Evolutionary conservation across 2,797 vertebrate genomes (phyloP).

Genomic region (Rallus crepitans): DNA sequence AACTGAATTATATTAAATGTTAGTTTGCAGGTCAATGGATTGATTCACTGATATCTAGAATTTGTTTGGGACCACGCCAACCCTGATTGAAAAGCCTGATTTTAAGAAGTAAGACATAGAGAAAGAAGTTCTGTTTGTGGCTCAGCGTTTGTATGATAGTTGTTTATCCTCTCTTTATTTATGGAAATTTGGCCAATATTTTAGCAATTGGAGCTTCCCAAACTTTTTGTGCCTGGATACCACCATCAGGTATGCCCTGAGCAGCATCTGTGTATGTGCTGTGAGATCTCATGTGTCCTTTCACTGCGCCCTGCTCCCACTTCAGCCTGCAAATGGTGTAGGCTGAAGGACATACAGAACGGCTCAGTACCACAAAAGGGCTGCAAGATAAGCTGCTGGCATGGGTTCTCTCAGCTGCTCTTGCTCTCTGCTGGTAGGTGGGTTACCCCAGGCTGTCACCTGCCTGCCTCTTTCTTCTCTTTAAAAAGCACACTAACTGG

Average conservation of each 20-base stretch:
- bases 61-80: neutral
- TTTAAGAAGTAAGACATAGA: neutral
- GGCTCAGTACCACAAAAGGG: neutral
- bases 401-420: neutral
- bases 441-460: neutral
- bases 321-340: neutral
- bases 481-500: neutral
- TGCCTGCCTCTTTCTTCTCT: neutral
- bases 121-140: neutral
- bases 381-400: neutral
- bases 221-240: neutral
- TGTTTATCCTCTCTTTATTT: neutral
- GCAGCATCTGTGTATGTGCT: neutral
- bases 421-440: neutral
- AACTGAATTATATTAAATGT: neutral
- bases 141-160: neutral
- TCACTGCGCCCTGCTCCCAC: neutral
- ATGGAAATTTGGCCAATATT: neutral
- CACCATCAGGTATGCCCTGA: neutral
- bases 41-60: neutral
- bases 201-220: neutral
- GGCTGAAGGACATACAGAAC: neutral
- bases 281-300: neutral
- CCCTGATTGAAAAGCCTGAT: neutral
- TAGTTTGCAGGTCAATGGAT: conserved; percentile 5